Base-by-base conservation (phyloP, 2,888 invertebrate species). In the Aelia acuminata region DNA sequence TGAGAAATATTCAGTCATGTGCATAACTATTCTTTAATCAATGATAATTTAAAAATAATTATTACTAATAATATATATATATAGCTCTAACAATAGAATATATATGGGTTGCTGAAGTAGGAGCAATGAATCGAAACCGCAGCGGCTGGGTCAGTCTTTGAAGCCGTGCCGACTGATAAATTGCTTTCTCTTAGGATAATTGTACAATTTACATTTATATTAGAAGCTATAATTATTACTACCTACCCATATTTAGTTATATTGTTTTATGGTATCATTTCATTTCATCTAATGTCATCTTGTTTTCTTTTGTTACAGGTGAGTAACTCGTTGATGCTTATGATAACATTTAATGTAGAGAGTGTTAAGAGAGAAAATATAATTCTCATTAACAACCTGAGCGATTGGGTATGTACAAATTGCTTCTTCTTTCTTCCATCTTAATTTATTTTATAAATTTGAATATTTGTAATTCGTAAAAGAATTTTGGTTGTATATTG, bases 121-220 rank as follows among this genome's bases (percentile, higher is more conserved):
- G 63, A n/a, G 39, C n/a, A 75, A 39, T n/a, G 80, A 15, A 80
- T 80, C 11, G 22, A n/a, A 35, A 43, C 43, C 43, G 43, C 43
- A 43, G 43, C 43, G 43, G 43, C 43, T 7, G 31, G 43, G 13
- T 20, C 4, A 3, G 22, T 7, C 80, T n/a, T 35, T 80, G 80
- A 43, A 22, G n/a, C n/a, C 11, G 20, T 1, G 22, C 75, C 35
- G 75, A 75, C 75, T 22, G 20, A 80, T 80, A 43, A 43, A 80
- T 80, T 20, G 80, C 43, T 80, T 80, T 80, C 11, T n/a, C 11
- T 80, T 80, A 80, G 10, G 80, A 43, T 80, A 80, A 80, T 80
- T 80, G 80, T 80, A 80, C n/a, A 1, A 80, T 80, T 80, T 80
- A 47, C 80, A 80, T 80, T 80, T 80, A 80, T 80, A 80, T 80